phyloP scores from a whole-genome alignment of 2,113 vertebrate genomes.

The Corythornis madagascariensis region DNA sequence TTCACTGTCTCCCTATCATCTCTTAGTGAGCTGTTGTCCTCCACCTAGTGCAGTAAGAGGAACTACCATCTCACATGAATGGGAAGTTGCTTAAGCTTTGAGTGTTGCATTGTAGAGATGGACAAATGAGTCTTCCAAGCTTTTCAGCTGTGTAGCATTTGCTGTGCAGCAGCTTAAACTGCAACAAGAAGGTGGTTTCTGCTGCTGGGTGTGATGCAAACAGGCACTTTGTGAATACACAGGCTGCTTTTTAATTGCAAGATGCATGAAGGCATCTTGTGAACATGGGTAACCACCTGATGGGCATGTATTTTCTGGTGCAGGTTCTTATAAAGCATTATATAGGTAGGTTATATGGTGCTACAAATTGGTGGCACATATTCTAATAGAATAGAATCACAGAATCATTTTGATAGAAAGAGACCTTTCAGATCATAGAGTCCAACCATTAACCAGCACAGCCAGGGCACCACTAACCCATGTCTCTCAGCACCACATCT shows the following conservation, averaged over 20 bases:
- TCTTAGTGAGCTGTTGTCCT: no score
- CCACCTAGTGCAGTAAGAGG: neutral
- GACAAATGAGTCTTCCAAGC: no score
- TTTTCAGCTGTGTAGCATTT: neutral
- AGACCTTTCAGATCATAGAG: neutral
- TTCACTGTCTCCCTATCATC: no score
- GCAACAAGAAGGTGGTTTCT: neutral
- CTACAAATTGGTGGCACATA: neutral
- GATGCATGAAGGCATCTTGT: neutral
- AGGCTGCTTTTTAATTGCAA: neutral
- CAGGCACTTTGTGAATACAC: neutral
- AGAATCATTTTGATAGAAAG: neutral
- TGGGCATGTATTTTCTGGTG: neutral
- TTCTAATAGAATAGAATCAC: neutral
- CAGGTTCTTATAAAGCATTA: neutral
- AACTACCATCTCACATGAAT: no score
- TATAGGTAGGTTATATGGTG: neutral
- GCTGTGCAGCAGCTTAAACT: neutral
- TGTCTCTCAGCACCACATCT: neutral
- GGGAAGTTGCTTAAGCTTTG: no score
- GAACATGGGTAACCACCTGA: neutral
- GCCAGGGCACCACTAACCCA: neutral
- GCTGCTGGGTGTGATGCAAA: neutral
- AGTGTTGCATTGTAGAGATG: no score
- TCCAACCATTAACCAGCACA: neutral